phyloP scores from a whole-genome alignment of 2,113 vertebrate genomes.

The Mobula hypostoma region DNA sequence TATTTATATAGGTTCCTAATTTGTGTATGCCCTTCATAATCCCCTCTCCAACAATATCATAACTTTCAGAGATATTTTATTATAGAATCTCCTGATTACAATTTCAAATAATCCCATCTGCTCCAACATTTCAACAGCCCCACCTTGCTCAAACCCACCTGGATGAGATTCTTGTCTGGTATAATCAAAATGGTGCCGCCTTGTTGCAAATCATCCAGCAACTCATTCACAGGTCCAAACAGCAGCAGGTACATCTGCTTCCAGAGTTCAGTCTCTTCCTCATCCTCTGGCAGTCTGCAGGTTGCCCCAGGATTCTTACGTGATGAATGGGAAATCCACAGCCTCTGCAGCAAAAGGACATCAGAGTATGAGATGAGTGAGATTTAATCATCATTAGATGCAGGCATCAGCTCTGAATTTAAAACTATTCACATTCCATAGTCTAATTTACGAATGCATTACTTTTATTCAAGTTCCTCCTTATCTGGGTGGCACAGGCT shows the following conservation, averaged over 20 bases:
- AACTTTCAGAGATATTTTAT: neutral
- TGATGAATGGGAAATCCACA: neutral
- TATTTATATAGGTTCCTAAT: too few relatives aligned
- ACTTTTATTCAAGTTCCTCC: neutral
- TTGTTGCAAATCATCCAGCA: neutral
- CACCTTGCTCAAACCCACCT: neutral
- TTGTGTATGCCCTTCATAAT: too few relatives aligned
- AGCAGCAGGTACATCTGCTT: constrained; percentile 28
- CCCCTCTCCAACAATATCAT: neutral
- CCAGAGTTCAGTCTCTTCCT: neutral
- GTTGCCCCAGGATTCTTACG: neutral
- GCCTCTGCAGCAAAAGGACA: neutral
- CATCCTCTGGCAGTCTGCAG: neutral
- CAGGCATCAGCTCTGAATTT: neutral
- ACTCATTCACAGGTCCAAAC: neutral
- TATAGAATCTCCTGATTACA: neutral
- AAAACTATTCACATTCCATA: neutral
- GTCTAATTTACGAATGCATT: neutral
- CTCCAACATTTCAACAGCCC: neutral
- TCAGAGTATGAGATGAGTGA: neutral
- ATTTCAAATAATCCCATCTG: neutral
- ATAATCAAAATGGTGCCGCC: constrained; percentile 3
- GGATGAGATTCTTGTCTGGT: constrained; percentile 26
- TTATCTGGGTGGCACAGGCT: too few relatives aligned
- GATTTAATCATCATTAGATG: neutral